Conservation (phyloP, 2,888 invertebrate genomes). For the Yponomeuta cagnagella region DNA sequence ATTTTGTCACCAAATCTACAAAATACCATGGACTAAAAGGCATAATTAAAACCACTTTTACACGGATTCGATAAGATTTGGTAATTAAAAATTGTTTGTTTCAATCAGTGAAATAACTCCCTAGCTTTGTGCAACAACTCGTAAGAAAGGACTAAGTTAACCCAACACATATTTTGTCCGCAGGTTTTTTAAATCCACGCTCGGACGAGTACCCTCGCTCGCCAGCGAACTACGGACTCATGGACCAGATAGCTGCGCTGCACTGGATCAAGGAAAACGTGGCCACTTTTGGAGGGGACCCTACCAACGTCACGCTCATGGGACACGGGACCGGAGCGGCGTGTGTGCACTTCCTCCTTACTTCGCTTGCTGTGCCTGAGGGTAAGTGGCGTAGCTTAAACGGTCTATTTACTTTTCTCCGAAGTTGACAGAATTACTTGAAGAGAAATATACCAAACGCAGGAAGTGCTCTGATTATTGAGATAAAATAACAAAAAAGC, state of each 20-base stretch:
- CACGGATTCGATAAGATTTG: too few relatives aligned
- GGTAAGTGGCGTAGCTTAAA: slow-evolving; percentile 74
- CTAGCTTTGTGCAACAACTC: too few relatives aligned
- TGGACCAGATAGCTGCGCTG: slow-evolving; percentile 97
- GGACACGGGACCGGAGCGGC: slow-evolving; percentile 98
- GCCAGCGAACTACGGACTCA: slow-evolving; percentile 97
- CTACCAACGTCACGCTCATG: slow-evolving; percentile 92
- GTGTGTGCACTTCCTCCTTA: slow-evolving; percentile 94
- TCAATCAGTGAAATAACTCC: too few relatives aligned
- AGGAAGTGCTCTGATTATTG: background rate
- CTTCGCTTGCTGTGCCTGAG: slow-evolving; percentile 94
- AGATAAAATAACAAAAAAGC: too few relatives aligned
- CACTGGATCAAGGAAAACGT: slow-evolving; percentile 98
- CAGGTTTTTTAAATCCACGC: slow-evolving; percentile 93
- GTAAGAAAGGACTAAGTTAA: too few relatives aligned
- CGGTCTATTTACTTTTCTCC: too few relatives aligned
- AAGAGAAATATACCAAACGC: background rate
- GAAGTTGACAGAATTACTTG: too few relatives aligned
- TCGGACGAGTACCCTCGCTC: slow-evolving; percentile 90
- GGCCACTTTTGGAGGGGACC: slow-evolving; percentile 95
- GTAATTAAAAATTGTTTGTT: too few relatives aligned
- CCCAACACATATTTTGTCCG: slow-evolving; percentile 26
- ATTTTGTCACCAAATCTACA: too few relatives aligned
- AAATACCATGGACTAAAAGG: too few relatives aligned
- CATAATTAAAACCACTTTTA: too few relatives aligned